Percentiles rank a stretch among this genome's conserved stretches.
phyloP scores from a whole-genome alignment of 2,888 invertebrate species.

The Aquatica leii region DNA sequence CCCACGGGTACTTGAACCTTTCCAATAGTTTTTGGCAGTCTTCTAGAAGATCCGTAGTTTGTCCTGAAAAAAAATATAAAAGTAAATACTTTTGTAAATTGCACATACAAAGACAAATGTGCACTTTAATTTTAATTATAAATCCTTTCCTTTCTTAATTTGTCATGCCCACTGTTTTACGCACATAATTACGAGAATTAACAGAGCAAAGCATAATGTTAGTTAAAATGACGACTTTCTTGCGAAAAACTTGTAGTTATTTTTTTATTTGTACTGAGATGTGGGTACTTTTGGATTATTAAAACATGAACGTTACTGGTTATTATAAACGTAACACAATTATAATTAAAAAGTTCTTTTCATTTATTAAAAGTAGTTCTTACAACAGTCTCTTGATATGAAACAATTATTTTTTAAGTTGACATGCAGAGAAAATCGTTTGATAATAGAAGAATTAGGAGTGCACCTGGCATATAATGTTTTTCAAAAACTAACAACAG shows the following conservation, averaged over 20 bases:
- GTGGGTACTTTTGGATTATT: background rate
- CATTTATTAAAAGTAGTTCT: background rate
- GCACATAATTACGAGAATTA: constrained; percentile 1
- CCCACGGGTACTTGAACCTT: constrained; percentile 81
- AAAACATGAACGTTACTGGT: too few species aligned
- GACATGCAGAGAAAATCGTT: too few species aligned
- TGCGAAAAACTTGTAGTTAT: background rate
- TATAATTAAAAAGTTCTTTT: background rate
- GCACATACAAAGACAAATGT: too few species aligned
- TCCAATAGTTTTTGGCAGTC: constrained; percentile 78
- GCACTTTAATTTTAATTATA: background rate
- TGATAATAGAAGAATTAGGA: too few species aligned
- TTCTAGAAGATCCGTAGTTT: constrained; percentile 68
- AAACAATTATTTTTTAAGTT: too few species aligned
- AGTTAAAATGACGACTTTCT: background rate
- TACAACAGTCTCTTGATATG: too few species aligned
- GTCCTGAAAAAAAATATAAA: constrained; percentile 51
- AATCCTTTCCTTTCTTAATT: background rate
- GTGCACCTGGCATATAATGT: too few species aligned
- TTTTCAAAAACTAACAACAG: too few species aligned
- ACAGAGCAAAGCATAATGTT: background rate
- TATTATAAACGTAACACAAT: too few species aligned
- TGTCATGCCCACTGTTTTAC: background rate
- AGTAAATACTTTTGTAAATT: background rate
- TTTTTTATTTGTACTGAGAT: background rate